A percentile compares a stretch with the other conserved stretches of the same genome.
These are phyloP conservation scores for Zaprionus obscuricornis DNA, from an alignment of 2,888 invertebrate genomes.

Conservation along the genomic window DNA sequence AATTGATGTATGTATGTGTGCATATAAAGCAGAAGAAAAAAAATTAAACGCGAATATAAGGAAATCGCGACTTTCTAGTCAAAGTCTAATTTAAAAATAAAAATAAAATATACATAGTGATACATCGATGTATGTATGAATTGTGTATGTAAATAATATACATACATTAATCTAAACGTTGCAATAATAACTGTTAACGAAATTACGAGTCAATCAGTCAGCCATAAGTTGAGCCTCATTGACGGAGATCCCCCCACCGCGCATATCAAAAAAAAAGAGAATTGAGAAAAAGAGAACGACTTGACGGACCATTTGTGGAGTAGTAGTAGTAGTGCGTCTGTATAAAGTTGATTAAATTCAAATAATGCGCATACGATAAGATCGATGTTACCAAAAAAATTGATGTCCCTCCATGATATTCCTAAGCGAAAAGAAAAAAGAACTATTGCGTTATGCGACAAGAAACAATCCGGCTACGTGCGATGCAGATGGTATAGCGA, in stretches of 20 bases:
- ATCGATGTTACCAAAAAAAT: constrained; percentile 84
- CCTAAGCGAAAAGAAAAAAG: constrained; percentile 83
- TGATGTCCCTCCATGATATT: constrained; percentile 84
- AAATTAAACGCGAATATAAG: neutral
- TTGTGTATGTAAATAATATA: no score
- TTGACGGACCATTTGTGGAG: constrained; percentile 52
- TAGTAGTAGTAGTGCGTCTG: constrained; percentile 64
- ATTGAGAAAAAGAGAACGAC: constrained; percentile 40
- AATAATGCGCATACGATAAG: constrained; percentile 83
- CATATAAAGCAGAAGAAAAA: constrained; percentile 22
- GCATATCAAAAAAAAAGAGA: constrained; percentile 32
- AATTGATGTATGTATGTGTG: no score
- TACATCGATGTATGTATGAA: neutral
- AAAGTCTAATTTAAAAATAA: constrained; percentile 24
- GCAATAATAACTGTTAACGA: constrained; percentile 2
- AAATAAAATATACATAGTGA: constrained; percentile 11
- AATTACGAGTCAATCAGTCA: constrained; percentile 14
- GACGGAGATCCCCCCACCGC: constrained; percentile 26
- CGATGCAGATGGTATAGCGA: constrained; percentile 65
- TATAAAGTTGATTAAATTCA: constrained; percentile 77
- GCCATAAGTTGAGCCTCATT: neutral
- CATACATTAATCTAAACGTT: constrained; percentile 12
- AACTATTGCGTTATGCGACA: constrained; percentile 84
- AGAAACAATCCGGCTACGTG: constrained; percentile 74
- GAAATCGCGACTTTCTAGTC: constrained; percentile 35